Base-by-base conservation (phyloP, 2,113 vertebrate species). In the Tetrao urogallus region DNA sequence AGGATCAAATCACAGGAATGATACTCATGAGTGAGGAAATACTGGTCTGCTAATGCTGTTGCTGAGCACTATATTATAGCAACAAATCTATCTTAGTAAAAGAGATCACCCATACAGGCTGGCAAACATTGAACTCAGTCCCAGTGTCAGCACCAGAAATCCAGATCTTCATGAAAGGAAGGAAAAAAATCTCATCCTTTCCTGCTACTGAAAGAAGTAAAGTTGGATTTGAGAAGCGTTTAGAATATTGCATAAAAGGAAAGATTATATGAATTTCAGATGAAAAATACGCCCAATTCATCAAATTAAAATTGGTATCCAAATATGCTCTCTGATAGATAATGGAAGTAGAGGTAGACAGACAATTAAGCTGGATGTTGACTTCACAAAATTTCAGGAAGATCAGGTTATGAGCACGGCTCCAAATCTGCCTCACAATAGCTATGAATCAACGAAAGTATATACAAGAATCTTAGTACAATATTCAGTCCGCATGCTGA, bases 311-410 rank as follows among this genome's bases (percentile, higher is more conserved):
- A 7, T 22, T 54, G 42, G 7, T 47, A 52, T 52, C 78, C 4
- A 1, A 95, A 61, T 20, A 65, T 14, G 25, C 57, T 71, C 47
- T 67, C 42, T 56, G 38, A 50, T 10, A 57, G 6, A 32, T 72
- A 25, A 5, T 8, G 20, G 52, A 78, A 77, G 25, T 19, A 57
- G 77, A 88, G 9, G 48, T 13, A 75, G n/a, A 40, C 25, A 28
- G 9, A 60, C 0, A 0, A 43, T 40, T 60, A 72, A 74, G 42
- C 11, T 56, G 45, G 56, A 52, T n/a, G 16, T 11, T 74, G 52
- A 82, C 71, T 69, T 80, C 5, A 34, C 34, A 71, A 73, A 74
- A 72, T 63, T 27, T 74, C 12, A 3, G 30, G 38, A 43, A 22
- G 19, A 88, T 65, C 64, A 48, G 32, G 27, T 21, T 43, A 32